Base-by-base conservation (phyloP, 2,888 invertebrate genomes). In the Ischnura elegans region DNA sequence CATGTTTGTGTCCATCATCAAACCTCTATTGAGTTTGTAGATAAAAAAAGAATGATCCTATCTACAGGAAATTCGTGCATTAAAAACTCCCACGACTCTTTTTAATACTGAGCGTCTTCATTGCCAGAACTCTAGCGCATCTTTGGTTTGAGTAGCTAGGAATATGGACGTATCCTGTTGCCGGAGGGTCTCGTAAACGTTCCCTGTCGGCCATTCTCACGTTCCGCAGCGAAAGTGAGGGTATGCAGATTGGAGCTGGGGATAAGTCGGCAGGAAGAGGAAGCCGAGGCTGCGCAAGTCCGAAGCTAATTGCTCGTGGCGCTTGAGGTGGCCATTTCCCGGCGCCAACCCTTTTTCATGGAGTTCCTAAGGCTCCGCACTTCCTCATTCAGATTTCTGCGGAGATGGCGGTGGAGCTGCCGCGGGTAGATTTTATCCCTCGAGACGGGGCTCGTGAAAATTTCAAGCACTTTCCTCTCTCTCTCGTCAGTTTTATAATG, bases 281-380 rank as follows among this genome's bases (percentile, higher is more conserved):
- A 13, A 13, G 10, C 76, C 1, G 36, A 25, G 76, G 76, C 36
- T 16, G 29, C 8, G 19, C 4, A 51, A 51, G 29, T 76, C 29
- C n/a, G 25, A 36, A 76, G 76, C 76, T 76, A 76, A 76, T 76
- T 76, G 76, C 76, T 76, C 36, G 36, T 36, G 76, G 76, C 76
- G 36, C 76, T 13, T 76, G 76, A n/a, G n/a, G n/a, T 16, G 76
- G 76, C 76, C 36, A 36, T 76, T n/a, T 76, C 76, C 36, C 2
- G 76, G 76, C 76, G 76, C 76, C 76, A 76, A n/a, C 76, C 76
- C 76, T 36, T 4, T 61, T n/a, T 36, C 76, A n/a, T n/a, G n/a
- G 36, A 36, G 76, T 36, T 36, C 76, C 76, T 36, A 36, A 61
- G 29, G 29, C 76, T n/a, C n/a, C 21, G n/a, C 36, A 76, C 76